These are phyloP conservation scores for Lycorma delicatula DNA, from an alignment of 1,140 invertebrate species.

Conservation along the genomic window DNA sequence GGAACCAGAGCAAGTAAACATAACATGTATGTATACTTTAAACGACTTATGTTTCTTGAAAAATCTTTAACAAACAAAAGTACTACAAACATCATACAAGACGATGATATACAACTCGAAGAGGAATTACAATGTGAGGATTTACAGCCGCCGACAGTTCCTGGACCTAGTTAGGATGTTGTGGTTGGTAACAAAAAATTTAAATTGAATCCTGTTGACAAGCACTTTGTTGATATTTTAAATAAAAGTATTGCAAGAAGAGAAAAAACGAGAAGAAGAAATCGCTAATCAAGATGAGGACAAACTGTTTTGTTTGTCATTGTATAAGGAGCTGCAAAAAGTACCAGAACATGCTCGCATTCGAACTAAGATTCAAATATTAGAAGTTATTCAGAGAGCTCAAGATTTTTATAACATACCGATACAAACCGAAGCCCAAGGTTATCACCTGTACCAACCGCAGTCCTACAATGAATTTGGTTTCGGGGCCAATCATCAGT, in stretches of 20 bases:
- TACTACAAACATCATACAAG: background rate
- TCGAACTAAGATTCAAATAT: conserved; percentile 27
- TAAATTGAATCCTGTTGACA: conserved; percentile 1
- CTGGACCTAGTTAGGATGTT: background rate
- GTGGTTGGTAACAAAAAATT: background rate
- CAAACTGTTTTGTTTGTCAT: conserved; percentile 30
- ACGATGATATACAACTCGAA: too few relatives aligned
- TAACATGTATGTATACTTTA: background rate
- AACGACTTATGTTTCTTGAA: background rate
- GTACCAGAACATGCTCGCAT: conserved; percentile 27
- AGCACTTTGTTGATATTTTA: conserved; percentile 5
- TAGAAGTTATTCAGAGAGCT: conserved; percentile 18
- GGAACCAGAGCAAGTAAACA: conserved; percentile 1
- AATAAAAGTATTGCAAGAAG: conserved; percentile 7
- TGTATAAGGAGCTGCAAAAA: conserved; percentile 29
- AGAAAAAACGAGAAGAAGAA: background rate
- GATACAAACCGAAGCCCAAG: background rate
- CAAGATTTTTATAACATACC: background rate
- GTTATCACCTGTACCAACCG: background rate
- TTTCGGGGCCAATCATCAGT: background rate
- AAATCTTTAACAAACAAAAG: background rate
- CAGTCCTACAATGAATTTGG: background rate
- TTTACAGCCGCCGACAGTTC: background rate
- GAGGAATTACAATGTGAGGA: background rate
- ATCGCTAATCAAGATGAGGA: conserved; percentile 24